Base-by-base conservation (phyloP, 2,888 invertebrate genomes). In the Leucozona laternaria region DNA sequence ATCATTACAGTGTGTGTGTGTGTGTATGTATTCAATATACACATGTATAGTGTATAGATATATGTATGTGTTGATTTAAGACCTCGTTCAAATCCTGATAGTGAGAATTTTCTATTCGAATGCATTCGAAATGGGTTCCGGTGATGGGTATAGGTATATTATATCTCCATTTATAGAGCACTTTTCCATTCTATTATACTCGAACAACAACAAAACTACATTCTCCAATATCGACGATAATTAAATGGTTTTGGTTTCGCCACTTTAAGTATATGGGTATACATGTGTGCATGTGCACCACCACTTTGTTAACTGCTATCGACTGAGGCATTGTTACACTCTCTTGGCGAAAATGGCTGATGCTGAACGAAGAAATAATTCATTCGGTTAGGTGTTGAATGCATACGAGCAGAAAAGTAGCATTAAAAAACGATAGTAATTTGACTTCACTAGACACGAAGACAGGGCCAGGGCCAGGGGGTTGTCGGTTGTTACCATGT, bases 41-140 rank as follows among this genome's bases (percentile, higher is more conserved):
- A 0, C 11, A 10, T 58, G 6, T 20, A n/a, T n/a, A n/a, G n/a
- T n/a, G n/a, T n/a, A n/a, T n/a, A n/a, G n/a, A n/a, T n/a, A n/a
- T n/a, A n/a, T n/a, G n/a, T 60, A 45, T 81, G 73, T 86, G 85
- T 86, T 82, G 85, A 86, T 86, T 86, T 81, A 86, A 82, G 77
- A 82, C 73, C 85, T 82, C 70, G 81, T 68, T 73, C 64, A 70
- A 62, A 73, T 73, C 50, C 73, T 66, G 73, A 70, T 82, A 81
- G 82, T 78, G 78, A 73, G 82, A 81, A 78, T 86, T 86, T 86
- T 86, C 85, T 86, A 86, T 86, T 86, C 64, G 73, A 70, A 62
- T 86, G 72, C 60, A 86, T 86, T 73, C 10, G 73, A 73, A 82
- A 86, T 86, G 72, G 66, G 70, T 82, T 86, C 81, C 81, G 78